These are phyloP conservation scores for Danionella cerebrum DNA, from an alignment of 2,113 vertebrate species.

Conservation along the genomic window DNA sequence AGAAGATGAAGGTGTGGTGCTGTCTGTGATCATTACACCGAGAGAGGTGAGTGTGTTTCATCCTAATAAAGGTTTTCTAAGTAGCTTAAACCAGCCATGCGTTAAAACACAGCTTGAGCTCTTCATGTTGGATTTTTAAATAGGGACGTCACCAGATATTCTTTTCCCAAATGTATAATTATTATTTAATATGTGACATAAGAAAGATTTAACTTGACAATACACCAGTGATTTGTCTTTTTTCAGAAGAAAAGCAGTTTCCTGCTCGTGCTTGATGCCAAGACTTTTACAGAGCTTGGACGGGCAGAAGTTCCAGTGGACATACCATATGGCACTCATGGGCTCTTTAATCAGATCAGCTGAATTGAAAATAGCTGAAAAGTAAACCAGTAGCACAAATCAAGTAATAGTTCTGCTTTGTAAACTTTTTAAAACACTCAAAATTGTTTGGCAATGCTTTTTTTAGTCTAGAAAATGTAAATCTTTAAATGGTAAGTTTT, in stretches of 20 bases:
- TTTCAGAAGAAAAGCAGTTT: constrained; percentile 78
- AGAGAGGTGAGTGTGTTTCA: constrained; percentile 72
- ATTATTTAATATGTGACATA: background rate
- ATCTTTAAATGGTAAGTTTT: no score
- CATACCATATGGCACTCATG: constrained; percentile 84
- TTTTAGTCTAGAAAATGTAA: no score
- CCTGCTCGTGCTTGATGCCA: constrained; percentile 83
- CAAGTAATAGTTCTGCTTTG: background rate
- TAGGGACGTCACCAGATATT: no score
- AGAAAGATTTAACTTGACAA: background rate
- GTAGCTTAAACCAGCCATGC: no score
- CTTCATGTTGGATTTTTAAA: no score
- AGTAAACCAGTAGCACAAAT: no score
- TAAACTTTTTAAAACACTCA: no score
- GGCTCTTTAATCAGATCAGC: constrained; percentile 64
- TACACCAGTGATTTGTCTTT: background rate
- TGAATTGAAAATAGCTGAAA: constrained; percentile 30
- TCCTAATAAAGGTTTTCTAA: no score
- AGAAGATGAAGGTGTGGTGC: constrained; percentile 83
- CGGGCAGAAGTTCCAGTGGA: constrained; percentile 78
- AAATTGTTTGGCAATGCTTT: no score
- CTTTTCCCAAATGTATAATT: background rate
- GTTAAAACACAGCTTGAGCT: no score
- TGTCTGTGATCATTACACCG: constrained; percentile 84
- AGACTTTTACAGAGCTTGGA: constrained; percentile 80